These are phyloP conservation scores for Cheilosia variabilis DNA, from an alignment of 2,888 invertebrate genomes.

Conservation along the genomic window DNA sequence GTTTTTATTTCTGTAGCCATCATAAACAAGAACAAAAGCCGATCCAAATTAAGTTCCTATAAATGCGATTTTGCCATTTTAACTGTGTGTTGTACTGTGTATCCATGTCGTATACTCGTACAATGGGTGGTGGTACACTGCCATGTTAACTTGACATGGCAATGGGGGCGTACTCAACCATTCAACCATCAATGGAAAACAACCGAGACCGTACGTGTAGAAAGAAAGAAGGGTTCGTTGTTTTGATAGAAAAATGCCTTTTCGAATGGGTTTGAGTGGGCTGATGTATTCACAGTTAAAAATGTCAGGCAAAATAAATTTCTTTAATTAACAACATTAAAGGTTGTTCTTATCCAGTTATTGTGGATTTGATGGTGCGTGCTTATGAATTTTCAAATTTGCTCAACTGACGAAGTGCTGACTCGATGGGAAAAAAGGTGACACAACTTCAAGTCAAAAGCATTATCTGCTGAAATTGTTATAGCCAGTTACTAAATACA, in stretches of 20 bases:
- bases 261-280: slow-evolving; percentile 16
- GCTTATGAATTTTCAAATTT: background rate
- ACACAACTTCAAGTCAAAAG: too few species aligned
- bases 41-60: slow-evolving; percentile 62
- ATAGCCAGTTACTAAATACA: too few species aligned
- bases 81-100: slow-evolving; percentile 26
- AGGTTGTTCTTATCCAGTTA: slow-evolving; percentile 13
- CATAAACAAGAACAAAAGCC: slow-evolving; percentile 60
- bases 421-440: too few species aligned
- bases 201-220: slow-evolving; percentile 17
- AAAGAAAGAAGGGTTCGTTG: slow-evolving; percentile 18
- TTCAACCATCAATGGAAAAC: slow-evolving; percentile 24
- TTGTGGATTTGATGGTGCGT: background rate
- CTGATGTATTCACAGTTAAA: slow-evolving; percentile 5
- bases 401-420: background rate
- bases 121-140: slow-evolving; percentile 1
- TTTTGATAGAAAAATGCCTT: background rate
- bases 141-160: slow-evolving; percentile 41
- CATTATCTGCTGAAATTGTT: too few species aligned
- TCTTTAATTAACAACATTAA: slow-evolving; percentile 37
- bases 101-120: slow-evolving; percentile 14
- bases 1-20: slow-evolving; percentile 3
- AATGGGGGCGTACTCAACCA: slow-evolving; percentile 2
- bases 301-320: slow-evolving; percentile 49
- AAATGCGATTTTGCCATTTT: slow-evolving; percentile 64